Evolutionary conservation across 1,140 invertebrate genomes (phyloP), one percentile per base, ranked within the genome.

Genomic region (Drosophila nasuta): DNA sequence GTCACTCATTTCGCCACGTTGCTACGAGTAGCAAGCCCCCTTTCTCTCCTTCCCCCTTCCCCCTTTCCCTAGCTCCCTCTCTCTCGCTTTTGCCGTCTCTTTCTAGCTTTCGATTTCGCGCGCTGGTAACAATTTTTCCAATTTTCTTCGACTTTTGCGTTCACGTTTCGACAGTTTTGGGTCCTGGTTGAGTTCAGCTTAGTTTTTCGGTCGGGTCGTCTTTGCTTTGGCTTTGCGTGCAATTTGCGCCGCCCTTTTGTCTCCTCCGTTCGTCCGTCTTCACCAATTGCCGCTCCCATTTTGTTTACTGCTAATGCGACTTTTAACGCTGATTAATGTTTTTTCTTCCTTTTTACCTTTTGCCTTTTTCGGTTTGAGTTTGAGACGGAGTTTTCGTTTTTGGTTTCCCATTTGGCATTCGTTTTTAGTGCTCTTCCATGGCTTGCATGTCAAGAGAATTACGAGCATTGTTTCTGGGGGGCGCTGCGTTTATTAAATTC

Each of bases 251-350:
- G 30, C 25, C 45, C 33, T 48, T 49, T 49, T 43, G 41, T 43
- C n/a, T 15, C 13, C 52, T 20, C 11, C 25, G 0, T 30, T 3
- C 3, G 2, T 11, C 6, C 30, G 1, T 11, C 30, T 1, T 15
- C 28, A 5, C 52, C 35, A 35, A 30, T 25, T 17, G 54, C 48
- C 82, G 57, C 82, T 52, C 81, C 85, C 68, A 71, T 62, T 87
- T 88, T 80, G 80, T 83, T 83, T 83, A 81, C 77, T 80, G 82
- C 81, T 85, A 88, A 89, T 89, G 85, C 85, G 85, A 89, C 85
- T 89, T 89, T 89, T 89, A 89, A 89, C 85, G 85, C 85, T 89
- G 85, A 89, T 89, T 89, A 89, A 89, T 89, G 85, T 79, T 81
- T 64, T 58, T 65, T 54, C 60, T 30, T 60, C 59, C 46, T 48